Conservation (phyloP, 2,888 invertebrate genomes). For the Lamellibrachia columna region DNA sequence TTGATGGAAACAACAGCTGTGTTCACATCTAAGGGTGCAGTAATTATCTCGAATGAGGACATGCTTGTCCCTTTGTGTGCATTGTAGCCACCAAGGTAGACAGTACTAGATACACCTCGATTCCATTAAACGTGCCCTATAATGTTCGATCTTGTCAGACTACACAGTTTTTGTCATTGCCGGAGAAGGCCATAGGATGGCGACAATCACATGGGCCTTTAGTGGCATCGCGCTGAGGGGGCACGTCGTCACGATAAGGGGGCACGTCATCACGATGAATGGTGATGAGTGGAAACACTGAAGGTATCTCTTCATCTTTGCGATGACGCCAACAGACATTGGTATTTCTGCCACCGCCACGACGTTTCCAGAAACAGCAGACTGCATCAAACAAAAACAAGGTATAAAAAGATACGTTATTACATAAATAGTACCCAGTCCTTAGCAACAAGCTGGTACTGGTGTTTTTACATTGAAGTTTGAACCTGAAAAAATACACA, state of each 20-base stretch:
- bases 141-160: background rate
- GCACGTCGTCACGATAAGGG: background rate
- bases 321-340: background rate
- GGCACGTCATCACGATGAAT: background rate
- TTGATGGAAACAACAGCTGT: no score
- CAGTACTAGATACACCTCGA: no score
- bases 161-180: background rate
- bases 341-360: background rate
- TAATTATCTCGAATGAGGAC: no score
- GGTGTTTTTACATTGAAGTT: no score
- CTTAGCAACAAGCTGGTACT: no score
- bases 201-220: background rate
- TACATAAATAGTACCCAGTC: background rate
- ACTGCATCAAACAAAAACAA: conserved; percentile 4
- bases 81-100: no score
- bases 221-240: background rate
- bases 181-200: background rate
- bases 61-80: no score
- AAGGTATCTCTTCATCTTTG: background rate
- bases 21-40: no score
- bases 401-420: background rate
- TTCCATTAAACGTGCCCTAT: no score
- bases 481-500: no score
- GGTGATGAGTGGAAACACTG: background rate
- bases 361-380: background rate